Percentiles rank a stretch among this genome's conserved stretches.
Evolutionary conservation across 2,113 vertebrate species (phyloP).

Genomic region (Corapipo altera): DNA sequence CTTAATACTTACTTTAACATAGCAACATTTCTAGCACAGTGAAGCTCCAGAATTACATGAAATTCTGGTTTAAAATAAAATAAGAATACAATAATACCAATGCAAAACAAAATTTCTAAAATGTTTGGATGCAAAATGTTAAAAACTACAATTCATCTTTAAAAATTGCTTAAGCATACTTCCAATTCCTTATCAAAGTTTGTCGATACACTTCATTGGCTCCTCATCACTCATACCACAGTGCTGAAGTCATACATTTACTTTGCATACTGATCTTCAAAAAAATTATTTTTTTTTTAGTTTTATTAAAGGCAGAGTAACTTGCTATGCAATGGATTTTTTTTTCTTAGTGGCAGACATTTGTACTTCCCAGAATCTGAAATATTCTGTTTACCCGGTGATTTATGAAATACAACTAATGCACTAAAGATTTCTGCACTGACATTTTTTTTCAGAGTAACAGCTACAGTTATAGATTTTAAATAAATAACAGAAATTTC

Average conservation of each 20-base stretch:
- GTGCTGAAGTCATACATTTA: background rate
- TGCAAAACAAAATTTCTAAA: background rate
- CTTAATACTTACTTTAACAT: background rate
- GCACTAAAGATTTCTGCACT: background rate
- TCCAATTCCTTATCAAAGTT: background rate
- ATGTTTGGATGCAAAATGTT: background rate
- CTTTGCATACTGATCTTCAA: background rate
- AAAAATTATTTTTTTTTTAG: background rate
- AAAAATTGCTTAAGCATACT: background rate
- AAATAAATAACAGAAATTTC: background rate
- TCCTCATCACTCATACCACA: background rate
- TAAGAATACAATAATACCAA: background rate
- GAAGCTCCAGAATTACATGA: background rate
- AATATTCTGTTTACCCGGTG: background rate
- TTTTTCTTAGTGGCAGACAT: background rate
- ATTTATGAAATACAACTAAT: background rate
- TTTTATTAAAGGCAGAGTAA: background rate
- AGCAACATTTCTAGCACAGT: background rate
- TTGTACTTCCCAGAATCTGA: background rate
- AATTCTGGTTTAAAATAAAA: background rate
- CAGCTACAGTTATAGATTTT: background rate
- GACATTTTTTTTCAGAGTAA: background rate
- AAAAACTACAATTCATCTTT: background rate
- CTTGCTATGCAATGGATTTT: background rate
- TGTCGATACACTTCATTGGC: background rate